Base-by-base conservation (phyloP, 2,113 vertebrate genomes). In the Meles meles region DNA sequence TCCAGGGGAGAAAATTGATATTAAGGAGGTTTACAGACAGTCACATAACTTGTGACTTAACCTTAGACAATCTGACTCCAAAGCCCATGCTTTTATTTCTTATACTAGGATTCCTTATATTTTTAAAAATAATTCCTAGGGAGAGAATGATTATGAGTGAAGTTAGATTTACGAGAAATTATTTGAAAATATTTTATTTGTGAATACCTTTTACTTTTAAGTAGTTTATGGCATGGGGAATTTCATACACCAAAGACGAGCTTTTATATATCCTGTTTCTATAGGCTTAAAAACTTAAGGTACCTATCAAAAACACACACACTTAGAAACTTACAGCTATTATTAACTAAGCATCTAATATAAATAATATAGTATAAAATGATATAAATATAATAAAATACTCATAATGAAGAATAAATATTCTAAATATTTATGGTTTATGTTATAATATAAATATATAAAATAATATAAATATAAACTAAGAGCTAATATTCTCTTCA, bases 141-240 rank as follows among this genome's bases (percentile, higher is more conserved):
- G 27, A 63, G 89, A 96, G n/a, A 94, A 39, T 72, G 18, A 14
- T 85, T 81, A 87, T 65, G 71, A 89, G 55, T 44, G 69, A 77
- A 88, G n/a, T 93, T 77, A 95, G 25, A 63, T 57, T 86, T 81
- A 55, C 82, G 65, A 88, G 61, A 88, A 95, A 72, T 65, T 88
- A 37, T 86, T 91, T 11, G 82, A 44, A 91, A 95, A n/a, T 89
- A 44, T 79, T 88, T 83, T 91, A 55, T 69, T 77, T 82, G 14
- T 79, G 6, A 94, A 57, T 89, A 21, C 31, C 31, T 88, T 96
- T 92, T 10, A 71, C 23, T n/a, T 95, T 92, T 82, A 74, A 91
- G 31, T 86, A 96, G 39, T 85, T 93, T 57, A 74, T 79, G 44
- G 69, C 72, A 71, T 82, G 17, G 67, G 72, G 11, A 94, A 95